A percentile compares a stretch with the other conserved stretches of the same genome.
phyloP scores from a whole-genome alignment of 1,140 invertebrate species.

The Bombus consobrinus region DNA sequence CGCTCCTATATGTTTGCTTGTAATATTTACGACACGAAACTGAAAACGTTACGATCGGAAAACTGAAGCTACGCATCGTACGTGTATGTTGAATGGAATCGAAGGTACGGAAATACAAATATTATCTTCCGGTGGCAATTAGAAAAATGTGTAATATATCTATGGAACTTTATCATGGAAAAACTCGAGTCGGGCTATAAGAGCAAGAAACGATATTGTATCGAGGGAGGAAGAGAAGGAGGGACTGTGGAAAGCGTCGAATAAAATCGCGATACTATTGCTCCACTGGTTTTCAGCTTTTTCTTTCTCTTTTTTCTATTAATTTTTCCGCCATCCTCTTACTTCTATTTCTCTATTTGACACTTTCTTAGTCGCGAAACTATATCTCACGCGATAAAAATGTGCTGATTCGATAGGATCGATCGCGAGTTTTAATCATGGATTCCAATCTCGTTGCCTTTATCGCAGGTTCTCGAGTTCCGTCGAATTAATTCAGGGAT shows the following conservation, averaged over 20 bases:
- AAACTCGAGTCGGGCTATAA: not conserved
- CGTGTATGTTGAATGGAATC: not conserved
- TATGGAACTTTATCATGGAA: not conserved
- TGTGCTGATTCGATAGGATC: not conserved
- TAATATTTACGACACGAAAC: not conserved
- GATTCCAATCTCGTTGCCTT: not conserved
- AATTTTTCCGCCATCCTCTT: not conserved
- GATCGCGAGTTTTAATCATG: not conserved
- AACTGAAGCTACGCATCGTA: not conserved
- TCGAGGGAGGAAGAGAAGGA: not conserved
- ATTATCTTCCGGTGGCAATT: not conserved
- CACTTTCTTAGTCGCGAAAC: too few species aligned
- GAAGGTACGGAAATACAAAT: not conserved
- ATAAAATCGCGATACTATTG: not conserved
- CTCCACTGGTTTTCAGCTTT: not conserved
- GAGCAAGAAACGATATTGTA: too few species aligned
- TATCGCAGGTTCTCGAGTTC: not conserved
- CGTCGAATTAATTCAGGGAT: constrained; percentile 38
- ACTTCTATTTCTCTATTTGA: not conserved
- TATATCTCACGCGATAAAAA: not conserved
- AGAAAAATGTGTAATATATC: not conserved
- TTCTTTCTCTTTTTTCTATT: not conserved
- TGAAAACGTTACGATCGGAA: not conserved
- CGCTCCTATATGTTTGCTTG: not conserved
- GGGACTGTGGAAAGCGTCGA: not conserved